Percentiles rank a stretch among this genome's conserved stretches.
phyloP scores from a whole-genome alignment of 2,113 vertebrate species.

The Lagopus muta region DNA sequence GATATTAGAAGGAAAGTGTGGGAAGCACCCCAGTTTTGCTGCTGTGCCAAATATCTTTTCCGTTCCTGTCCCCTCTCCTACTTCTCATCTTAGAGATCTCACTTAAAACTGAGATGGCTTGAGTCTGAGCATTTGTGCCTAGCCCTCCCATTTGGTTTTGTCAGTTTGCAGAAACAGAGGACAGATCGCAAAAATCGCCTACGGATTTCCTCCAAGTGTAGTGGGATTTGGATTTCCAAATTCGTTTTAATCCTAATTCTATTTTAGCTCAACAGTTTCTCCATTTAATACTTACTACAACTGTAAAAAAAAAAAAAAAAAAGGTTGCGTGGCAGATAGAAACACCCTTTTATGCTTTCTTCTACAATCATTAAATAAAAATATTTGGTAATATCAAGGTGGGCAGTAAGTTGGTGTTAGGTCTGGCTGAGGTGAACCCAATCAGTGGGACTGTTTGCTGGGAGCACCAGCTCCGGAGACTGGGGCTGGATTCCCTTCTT shows the following conservation, averaged over 20 bases:
- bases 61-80: not conserved
- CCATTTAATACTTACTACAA: not conserved
- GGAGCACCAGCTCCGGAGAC: not conserved
- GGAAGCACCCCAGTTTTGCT: not conserved
- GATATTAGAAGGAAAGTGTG: not conserved
- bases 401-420: not conserved
- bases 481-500: not conserved
- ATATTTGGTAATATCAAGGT: not conserved
- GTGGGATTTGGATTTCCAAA: not conserved
- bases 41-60: not conserved
- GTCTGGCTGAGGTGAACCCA: not conserved
- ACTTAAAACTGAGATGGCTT: not conserved
- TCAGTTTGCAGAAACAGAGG: not conserved
- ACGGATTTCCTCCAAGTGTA: not conserved
- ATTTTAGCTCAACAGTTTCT: not conserved
- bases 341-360: not conserved
- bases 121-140: not conserved
- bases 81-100: not conserved
- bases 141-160: not conserved
- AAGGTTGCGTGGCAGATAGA: not conserved
- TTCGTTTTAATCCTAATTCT: slow-evolving; percentile 8
- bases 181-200: not conserved
- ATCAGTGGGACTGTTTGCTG: not conserved
- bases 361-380: not conserved
- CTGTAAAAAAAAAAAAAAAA: not conserved